These are phyloP conservation scores for Chionodraco myersi DNA, from an alignment of 2,113 vertebrate genomes.

Conservation along the genomic window DNA sequence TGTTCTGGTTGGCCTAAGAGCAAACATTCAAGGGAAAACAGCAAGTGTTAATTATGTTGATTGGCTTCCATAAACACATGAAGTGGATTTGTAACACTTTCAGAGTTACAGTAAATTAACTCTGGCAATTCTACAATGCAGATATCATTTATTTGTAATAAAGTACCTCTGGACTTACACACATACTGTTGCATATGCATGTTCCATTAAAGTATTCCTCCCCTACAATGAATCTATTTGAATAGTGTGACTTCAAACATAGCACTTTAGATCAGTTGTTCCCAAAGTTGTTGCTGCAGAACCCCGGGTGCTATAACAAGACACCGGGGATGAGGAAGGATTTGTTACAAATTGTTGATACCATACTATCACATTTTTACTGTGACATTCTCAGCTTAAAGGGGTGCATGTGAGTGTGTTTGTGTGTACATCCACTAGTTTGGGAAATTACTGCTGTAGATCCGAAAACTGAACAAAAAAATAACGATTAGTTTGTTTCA, in stretches of 20 bases:
- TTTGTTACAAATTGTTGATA: slow-evolving; percentile 22
- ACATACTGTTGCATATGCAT: slow-evolving; percentile 13
- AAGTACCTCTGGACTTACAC: slow-evolving; percentile 31
- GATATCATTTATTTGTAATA: slow-evolving; percentile 17
- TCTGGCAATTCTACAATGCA: slow-evolving; percentile 11
- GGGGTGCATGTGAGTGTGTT: background rate
- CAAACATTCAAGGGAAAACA: slow-evolving; percentile 13
- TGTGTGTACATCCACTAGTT: background rate
- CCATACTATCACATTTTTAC: slow-evolving; percentile 11
- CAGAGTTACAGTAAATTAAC: slow-evolving; percentile 38
- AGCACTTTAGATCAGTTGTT: slow-evolving; percentile 28
- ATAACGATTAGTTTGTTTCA: too few relatives aligned
- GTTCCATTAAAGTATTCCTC: slow-evolving; percentile 35
- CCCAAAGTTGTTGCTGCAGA: slow-evolving; percentile 12
- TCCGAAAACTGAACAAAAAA: slow-evolving; percentile 11
- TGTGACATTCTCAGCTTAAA: slow-evolving; percentile 2
- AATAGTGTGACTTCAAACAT: slow-evolving; percentile 45
- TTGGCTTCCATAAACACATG: slow-evolving; percentile 32
- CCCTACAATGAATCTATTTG: slow-evolving; percentile 46
- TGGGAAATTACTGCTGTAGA: background rate
- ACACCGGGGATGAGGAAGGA: slow-evolving; percentile 4
- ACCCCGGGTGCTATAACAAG: slow-evolving; percentile 8
- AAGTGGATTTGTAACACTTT: slow-evolving; percentile 41
- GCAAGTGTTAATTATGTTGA: slow-evolving; percentile 51
- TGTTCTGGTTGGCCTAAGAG: slow-evolving; percentile 39